These are phyloP conservation scores for Emydoidea blandingii DNA, from an alignment of 2,797 vertebrate species.

Conservation along the genomic window DNA sequence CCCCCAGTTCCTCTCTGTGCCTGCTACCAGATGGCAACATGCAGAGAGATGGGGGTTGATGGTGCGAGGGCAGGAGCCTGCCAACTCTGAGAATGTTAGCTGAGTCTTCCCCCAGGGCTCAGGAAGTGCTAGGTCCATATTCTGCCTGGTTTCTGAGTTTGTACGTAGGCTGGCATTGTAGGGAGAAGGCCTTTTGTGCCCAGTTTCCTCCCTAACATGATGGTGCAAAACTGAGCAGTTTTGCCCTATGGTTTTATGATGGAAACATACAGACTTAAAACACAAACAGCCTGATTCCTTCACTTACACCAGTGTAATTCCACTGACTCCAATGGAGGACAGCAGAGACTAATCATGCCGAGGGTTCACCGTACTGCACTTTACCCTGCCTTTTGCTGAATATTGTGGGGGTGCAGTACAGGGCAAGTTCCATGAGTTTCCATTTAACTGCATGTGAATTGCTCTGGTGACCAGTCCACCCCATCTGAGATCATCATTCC, in stretches of 20 bases:
- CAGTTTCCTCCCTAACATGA: not conserved
- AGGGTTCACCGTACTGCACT: not conserved
- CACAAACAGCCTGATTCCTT: not conserved
- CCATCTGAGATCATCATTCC: constrained; percentile 16
- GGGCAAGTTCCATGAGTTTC: not conserved
- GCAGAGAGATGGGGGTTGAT: no score
- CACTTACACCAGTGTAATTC: not conserved
- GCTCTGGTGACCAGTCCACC: constrained; percentile 3
- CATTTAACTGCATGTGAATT: not conserved
- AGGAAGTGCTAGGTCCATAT: constrained; percentile 25
- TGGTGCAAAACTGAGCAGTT: not conserved
- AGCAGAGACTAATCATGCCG: not conserved
- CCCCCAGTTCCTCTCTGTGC: not conserved
- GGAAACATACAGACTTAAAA: not conserved
- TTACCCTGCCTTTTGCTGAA: not conserved
- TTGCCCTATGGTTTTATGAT: not conserved
- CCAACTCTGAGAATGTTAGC: not conserved
- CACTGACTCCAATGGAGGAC: not conserved
- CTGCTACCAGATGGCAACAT: constrained; percentile 33
- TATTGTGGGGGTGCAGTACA: not conserved
- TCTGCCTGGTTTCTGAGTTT: constrained; percentile 51
- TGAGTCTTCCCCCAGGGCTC: constrained; percentile 24
- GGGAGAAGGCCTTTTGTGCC: not conserved
- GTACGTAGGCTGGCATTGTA: constrained; percentile 36
- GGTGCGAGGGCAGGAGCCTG: not conserved